Evolutionary conservation across 1,140 invertebrate species (phyloP), one percentile per base, ranked within the genome.

Genomic region (Drosophila ananassae): DNA sequence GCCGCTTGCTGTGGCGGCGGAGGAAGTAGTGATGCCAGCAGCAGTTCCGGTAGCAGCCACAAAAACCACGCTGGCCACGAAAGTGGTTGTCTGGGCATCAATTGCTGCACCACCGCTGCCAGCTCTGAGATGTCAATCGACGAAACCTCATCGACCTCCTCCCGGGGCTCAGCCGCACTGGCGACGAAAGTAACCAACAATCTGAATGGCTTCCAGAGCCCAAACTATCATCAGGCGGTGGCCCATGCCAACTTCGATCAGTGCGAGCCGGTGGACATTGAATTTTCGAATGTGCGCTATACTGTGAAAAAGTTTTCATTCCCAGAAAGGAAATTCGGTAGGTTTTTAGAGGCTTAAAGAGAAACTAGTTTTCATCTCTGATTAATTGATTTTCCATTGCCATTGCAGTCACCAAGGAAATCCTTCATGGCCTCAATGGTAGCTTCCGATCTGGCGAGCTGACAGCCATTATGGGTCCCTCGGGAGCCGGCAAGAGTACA

Each of bases 401-500:
- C 7, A 3, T n/a, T 13, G 8, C 51, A 95, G 94, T 92, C 25
- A 79, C 91, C 37, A 95, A 95, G 80, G 93, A 93, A 62, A 95
- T 96, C 63, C 90, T 96, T 12, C 94, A 96, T 76, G 93, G 92
- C 2, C 91, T 95, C 0, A 93, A 92, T 64, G 94, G 94, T 2
- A 92, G 93, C 53, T 95, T 95, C 87, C 93, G 92, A 37, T 92
- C 93, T 7, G 94, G 94, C 8, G 93, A 94, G 92, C 68, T 96
- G 17, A 94, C 95, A 1, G 96, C 95, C 17, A 96, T 96, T 41
- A 96, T 96, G 95, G 96, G 96, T 7, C 96, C 96, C 4, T 95
- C 95, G 1, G 96, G 96, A 1, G 95, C 96, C 1, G 96, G 96
- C 2, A 97, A 97, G 90, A 95, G 94, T 32, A 96, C 96, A 0